A percentile compares a stretch with the other conserved stretches of the same genome.
phyloP scores from a whole-genome alignment of 2,797 vertebrate genomes.

The Alauda arvensis region DNA sequence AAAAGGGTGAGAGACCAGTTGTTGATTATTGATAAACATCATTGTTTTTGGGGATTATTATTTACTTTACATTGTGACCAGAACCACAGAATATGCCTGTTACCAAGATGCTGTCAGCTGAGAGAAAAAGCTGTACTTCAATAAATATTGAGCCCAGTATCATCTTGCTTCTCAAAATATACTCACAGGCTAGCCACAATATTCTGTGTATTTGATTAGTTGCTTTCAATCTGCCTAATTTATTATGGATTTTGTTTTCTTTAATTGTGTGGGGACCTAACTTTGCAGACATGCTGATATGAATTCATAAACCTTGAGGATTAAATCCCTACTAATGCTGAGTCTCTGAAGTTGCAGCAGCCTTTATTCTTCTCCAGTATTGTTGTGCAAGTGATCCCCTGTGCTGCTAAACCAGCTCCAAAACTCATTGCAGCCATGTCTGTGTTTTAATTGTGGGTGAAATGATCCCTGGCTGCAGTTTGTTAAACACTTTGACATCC shows the following conservation, averaged over 20 bases:
- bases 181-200: not conserved
- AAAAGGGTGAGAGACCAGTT: not conserved
- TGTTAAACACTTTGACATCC: not conserved
- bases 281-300: not conserved
- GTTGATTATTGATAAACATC: not conserved
- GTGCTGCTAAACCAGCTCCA: not conserved
- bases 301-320: slow-evolving; percentile 7
- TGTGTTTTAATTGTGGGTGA: not conserved
- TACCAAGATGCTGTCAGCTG: not conserved
- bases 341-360: not conserved
- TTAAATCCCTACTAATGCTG: not conserved
- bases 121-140: not conserved
- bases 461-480: not conserved
- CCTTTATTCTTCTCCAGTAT: not conserved
- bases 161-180: not conserved
- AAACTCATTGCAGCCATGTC: not conserved
- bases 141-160: not conserved
- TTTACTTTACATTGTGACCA: not conserved
- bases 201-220: not conserved
- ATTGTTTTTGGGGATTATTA: not conserved
- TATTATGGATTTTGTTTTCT: not conserved
- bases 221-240: not conserved
- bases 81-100: not conserved
- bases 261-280: not conserved
- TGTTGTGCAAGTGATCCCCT: not conserved